These are phyloP conservation scores for Cryptoprocta ferox DNA, from an alignment of 2,797 vertebrate genomes.

Conservation along the genomic window DNA sequence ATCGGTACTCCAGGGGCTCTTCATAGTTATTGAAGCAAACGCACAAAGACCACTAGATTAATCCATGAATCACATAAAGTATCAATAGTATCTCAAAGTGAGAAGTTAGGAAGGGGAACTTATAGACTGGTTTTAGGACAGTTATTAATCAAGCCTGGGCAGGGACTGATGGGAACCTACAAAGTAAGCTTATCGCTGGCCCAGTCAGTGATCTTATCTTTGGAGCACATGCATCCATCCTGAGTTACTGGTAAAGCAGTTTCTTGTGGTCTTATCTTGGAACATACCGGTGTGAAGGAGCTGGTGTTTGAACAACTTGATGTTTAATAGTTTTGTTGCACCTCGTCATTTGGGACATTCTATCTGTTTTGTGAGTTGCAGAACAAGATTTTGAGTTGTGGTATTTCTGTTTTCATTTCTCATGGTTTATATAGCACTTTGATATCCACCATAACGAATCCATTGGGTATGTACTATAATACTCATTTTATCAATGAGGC, in stretches of 20 bases:
- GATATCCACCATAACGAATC: neutral
- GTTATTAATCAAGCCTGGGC: neutral
- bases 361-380: neutral
- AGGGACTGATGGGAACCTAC: neutral
- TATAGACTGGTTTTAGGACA: neutral
- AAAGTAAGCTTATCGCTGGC: neutral
- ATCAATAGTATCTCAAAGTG: neutral
- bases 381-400: neutral
- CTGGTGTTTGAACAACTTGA: neutral
- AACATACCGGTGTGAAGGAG: neutral
- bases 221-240: neutral
- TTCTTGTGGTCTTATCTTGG: neutral
- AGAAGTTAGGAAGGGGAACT: neutral
- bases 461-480: neutral
- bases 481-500: conserved; percentile 31
- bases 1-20: neutral
- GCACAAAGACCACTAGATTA: neutral
- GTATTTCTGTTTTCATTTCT: conserved; percentile 49
- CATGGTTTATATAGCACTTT: neutral
- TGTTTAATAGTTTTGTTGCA: neutral
- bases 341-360: neutral
- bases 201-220: neutral
- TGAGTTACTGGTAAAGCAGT: neutral
- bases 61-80: neutral
- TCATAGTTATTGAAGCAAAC: neutral